Conservation (phyloP, 2,888 invertebrate species). For the Microctonus aethiopoides region DNA sequence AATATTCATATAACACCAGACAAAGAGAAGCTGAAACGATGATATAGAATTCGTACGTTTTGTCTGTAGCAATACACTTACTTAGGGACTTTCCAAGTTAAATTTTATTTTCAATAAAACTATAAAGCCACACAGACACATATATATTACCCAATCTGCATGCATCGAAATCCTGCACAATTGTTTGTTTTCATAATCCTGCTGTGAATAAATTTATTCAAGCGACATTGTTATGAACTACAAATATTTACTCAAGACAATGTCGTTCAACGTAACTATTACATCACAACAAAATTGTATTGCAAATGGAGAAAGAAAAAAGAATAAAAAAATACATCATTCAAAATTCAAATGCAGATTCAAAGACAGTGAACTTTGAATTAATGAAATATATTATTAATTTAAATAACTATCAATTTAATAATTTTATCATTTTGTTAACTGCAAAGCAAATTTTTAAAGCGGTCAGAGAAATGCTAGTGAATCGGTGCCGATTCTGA, state of each 20-base stretch:
- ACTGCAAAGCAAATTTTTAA: background rate
- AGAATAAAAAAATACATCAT: too few species aligned
- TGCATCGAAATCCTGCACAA: background rate
- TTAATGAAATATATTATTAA: background rate
- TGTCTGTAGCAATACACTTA: background rate
- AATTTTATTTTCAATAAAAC: background rate
- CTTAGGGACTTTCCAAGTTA: background rate
- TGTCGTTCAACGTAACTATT: background rate
- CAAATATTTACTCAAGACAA: background rate
- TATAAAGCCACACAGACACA: background rate
- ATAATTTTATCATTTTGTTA: background rate
- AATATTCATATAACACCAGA: background rate
- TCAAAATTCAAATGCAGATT: too few species aligned
- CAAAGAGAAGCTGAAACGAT: background rate
- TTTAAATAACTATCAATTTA: background rate
- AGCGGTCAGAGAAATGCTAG: slow-evolving; percentile 2
- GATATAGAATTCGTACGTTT: background rate
- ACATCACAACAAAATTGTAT: background rate
- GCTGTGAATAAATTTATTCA: background rate
- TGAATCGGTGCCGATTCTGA: slow-evolving; percentile 22
- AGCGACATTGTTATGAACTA: too few species aligned
- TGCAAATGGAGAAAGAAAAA: background rate
- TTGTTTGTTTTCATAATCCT: background rate
- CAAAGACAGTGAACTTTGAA: too few species aligned
- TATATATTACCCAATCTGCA: background rate